phyloP scores from a whole-genome alignment of 1,140 invertebrate species.

The Centruroides vittatus region DNA sequence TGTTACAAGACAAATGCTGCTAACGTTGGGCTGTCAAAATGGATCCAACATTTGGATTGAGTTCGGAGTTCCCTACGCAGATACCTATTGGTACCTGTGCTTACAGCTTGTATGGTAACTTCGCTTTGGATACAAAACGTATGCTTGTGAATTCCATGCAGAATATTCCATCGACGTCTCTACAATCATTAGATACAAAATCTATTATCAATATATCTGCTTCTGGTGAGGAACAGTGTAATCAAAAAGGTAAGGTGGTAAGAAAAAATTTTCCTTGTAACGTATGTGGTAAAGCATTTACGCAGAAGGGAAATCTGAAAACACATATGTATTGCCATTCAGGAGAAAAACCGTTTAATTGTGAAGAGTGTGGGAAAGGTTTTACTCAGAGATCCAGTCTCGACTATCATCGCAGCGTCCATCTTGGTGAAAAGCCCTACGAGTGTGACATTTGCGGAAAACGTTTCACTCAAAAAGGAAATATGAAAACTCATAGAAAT shows the following conservation, averaged over 20 bases:
- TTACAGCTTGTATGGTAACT: too few relatives aligned
- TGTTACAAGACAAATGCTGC: too few relatives aligned
- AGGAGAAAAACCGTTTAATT: constrained; percentile 83
- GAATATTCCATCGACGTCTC: too few relatives aligned
- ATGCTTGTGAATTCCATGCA: too few relatives aligned
- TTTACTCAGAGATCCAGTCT: constrained; percentile 81
- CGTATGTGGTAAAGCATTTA: constrained; percentile 55
- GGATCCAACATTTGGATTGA: too few relatives aligned
- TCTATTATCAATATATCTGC: too few relatives aligned
- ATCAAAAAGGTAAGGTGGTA: constrained; percentile 6
- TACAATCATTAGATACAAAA: too few relatives aligned
- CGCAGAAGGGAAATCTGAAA: constrained; percentile 60
- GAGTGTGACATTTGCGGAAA: constrained; percentile 40
- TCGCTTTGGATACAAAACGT: too few relatives aligned
- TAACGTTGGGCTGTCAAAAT: too few relatives aligned
- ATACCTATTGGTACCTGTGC: too few relatives aligned
- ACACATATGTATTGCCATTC: constrained; percentile 91
- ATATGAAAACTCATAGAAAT: constrained; percentile 12
- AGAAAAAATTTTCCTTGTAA: constrained; percentile 25
- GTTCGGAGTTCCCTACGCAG: too few relatives aligned
- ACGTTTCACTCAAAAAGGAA: constrained; percentile 13
- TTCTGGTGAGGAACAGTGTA: not conserved
- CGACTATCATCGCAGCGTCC: constrained; percentile 86
- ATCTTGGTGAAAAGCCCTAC: constrained; percentile 70
- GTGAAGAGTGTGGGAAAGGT: constrained; percentile 73